phyloP scores from a whole-genome alignment of 1,140 invertebrate genomes.

The Zaprionus tsacasi region DNA sequence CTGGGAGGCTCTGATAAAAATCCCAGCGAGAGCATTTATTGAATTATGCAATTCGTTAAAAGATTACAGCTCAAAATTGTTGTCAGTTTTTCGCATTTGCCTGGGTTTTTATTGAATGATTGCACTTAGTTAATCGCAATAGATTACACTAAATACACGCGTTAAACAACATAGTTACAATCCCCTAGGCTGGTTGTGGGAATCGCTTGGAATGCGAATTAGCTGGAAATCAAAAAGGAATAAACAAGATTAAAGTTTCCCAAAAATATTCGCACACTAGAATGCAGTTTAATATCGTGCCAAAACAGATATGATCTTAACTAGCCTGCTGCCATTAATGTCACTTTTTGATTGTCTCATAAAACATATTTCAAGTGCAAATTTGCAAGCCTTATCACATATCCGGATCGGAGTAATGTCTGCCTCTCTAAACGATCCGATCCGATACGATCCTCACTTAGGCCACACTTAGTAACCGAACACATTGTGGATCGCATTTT shows the following conservation, averaged over 20 bases:
- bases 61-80: constrained; percentile 61
- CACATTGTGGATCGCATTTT: constrained; percentile 21
- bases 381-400: constrained; percentile 15
- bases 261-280: neutral
- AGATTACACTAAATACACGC: constrained; percentile 25
- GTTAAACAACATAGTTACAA: neutral
- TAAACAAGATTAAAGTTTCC: neutral
- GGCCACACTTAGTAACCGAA: no score
- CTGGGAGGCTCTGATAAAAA: constrained; percentile 26
- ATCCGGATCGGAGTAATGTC: constrained; percentile 17
- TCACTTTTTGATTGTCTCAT: constrained; percentile 5
- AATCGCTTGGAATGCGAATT: neutral
- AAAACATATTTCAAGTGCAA: constrained; percentile 33
- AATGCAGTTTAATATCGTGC: neutral
- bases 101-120: constrained; percentile 73
- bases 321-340: neutral
- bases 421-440: no score
- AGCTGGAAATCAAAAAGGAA: neutral
- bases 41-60: constrained; percentile 79
- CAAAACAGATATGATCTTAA: constrained; percentile 9
- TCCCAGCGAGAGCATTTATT: constrained; percentile 61
- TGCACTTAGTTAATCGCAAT: constrained; percentile 52
- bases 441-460: constrained; percentile 13
- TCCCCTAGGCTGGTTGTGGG: neutral
- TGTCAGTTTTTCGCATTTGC: constrained; percentile 44